Evolutionary conservation across 2,888 invertebrate species (phyloP).

Genomic region (Ariolimax columbianus): DNA sequence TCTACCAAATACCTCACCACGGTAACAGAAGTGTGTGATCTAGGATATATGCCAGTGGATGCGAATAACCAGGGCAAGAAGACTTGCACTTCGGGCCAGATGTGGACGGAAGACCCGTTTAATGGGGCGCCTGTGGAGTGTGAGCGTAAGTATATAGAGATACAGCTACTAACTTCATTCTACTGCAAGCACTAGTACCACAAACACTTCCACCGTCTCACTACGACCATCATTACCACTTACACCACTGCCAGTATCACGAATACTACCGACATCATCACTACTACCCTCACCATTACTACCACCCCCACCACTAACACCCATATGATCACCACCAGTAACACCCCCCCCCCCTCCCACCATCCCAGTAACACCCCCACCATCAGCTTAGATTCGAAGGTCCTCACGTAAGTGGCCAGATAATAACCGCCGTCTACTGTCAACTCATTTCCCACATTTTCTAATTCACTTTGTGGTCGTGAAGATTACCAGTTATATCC

Average conservation of each 20-base stretch:
- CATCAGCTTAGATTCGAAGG: too few species aligned
- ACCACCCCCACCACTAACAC: not conserved
- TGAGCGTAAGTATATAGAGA: slow-evolving; percentile 3
- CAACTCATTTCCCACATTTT: too few species aligned
- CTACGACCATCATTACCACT: too few species aligned
- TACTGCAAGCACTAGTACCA: not conserved
- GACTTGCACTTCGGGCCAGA: not conserved
- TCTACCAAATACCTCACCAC: slow-evolving; percentile 16
- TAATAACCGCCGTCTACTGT: too few species aligned
- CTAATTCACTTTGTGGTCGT: too few species aligned
- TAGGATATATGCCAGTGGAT: slow-evolving; percentile 3
- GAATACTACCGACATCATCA: not conserved
- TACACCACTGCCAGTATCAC: not conserved
- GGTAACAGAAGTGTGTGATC: slow-evolving; percentile 20
- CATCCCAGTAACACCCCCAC: too few species aligned
- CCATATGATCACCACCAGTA: not conserved
- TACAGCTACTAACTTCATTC: too few species aligned
- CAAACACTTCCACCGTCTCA: too few species aligned
- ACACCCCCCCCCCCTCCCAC: not conserved
- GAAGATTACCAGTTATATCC: too few species aligned
- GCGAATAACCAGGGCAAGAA: slow-evolving; percentile 6
- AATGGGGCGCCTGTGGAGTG: slow-evolving; percentile 28
- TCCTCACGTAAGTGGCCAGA: too few species aligned
- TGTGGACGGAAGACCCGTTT: slow-evolving; percentile 4
- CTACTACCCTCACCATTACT: not conserved